Evolutionary conservation across 2,113 vertebrate species (phyloP), one percentile per base, ranked within the genome.

Genomic region (Clarias gariepinus): DNA sequence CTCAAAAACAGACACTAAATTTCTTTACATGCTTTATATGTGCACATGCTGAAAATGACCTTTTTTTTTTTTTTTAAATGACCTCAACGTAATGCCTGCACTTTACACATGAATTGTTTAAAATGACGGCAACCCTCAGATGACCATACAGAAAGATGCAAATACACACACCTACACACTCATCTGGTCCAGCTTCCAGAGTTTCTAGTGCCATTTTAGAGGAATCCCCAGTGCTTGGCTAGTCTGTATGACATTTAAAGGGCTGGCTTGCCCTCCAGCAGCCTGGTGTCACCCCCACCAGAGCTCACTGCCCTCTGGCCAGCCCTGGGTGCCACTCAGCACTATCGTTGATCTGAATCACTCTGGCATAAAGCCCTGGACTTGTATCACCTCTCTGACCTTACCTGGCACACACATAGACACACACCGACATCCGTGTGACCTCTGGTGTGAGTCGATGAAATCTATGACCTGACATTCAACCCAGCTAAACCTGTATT

Each of bases 191-290:
- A 87, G 52, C 28, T 78, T 18, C 84, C 87, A 87, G 63, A 82
- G 88, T 69, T 88, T 69, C 86, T 87, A 82, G 82, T 76, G 86
- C 81, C 82, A 86, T 90, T 89, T 91, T 82, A 87, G 81, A 28
- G 9, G 36, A 58, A 74, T 76, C 85, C 86, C 80, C 86, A 80
- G 73, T 80, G 86, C 76, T 84, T 15, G 57, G 74, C 84, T 89
- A 68, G 86, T 87, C 90, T 87, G 87, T 91, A 92, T 96, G 95
- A 95, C 94, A 94, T 95, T 95, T 95, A 95, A 95, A 95, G 94
- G 94, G 94, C 93, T 93, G 83, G 90, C 36, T 90, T 94, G 92
- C 93, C 94, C 94, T 92, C 91, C 83, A 94, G 94, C 94, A 87
- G 87, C 90, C 33, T 88, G 64, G 90, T 94, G 94, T 94, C 92